These are phyloP conservation scores for Spilosoma lubricipeda DNA, from an alignment of 2,888 invertebrate genomes.

Conservation along the genomic window DNA sequence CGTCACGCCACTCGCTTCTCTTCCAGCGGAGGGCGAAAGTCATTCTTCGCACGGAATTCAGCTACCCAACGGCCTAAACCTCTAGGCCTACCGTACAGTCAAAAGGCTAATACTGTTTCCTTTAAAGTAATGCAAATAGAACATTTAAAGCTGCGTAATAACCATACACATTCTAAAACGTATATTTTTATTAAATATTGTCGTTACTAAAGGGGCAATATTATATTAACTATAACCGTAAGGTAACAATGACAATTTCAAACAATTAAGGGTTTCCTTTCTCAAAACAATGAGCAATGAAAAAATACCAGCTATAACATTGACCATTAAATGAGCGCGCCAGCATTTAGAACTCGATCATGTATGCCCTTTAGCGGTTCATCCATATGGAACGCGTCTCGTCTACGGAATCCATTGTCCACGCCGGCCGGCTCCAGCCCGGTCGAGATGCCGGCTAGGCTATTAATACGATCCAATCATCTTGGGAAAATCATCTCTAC, in stretches of 20 bases:
- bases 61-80: too few relatives aligned
- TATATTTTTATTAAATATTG: background rate
- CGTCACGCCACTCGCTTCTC: too few relatives aligned
- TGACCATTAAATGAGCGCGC: conserved; percentile 50
- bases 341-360: conserved; percentile 63
- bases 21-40: too few relatives aligned
- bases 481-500: conserved; percentile 65
- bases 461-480: conserved; percentile 80
- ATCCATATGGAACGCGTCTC: conserved; percentile 84
- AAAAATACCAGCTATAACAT: conserved; percentile 38
- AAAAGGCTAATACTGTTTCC: too few relatives aligned
- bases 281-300: conserved; percentile 45
- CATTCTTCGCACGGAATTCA: too few relatives aligned
- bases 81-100: too few relatives aligned
- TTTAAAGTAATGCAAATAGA: background rate
- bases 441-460: conserved; percentile 66
- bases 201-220: background rate
- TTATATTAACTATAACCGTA: background rate
- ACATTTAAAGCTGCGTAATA: background rate
- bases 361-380: conserved; percentile 76
- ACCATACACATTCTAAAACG: background rate
- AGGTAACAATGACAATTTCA: conserved; percentile 13
- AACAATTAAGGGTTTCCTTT: conserved; percentile 29
- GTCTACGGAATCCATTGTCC: conserved; percentile 84
- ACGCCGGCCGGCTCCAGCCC: conserved; percentile 58